These are phyloP conservation scores for Phaonia tiefii DNA, from an alignment of 2,888 invertebrate species.

Conservation along the genomic window DNA sequence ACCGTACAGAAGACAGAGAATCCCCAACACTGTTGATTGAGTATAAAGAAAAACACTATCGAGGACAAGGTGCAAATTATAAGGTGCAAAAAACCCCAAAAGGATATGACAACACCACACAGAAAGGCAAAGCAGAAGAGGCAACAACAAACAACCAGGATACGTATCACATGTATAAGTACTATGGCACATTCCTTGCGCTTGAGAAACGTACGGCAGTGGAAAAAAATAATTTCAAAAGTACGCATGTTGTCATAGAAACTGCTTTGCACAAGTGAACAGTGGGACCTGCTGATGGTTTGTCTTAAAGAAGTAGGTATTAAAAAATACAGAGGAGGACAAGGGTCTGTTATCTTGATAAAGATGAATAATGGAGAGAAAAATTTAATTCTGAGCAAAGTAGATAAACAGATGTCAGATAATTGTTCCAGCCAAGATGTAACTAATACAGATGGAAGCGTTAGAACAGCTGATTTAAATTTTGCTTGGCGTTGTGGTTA, in stretches of 20 bases:
- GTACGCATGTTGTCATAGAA: not conserved
- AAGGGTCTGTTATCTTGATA: no score
- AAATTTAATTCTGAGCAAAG: no score
- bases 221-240: conserved; percentile 13
- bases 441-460: no score
- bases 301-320: no score
- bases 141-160: conserved; percentile 19
- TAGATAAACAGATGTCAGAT: no score
- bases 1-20: not conserved
- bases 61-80: conserved; percentile 63
- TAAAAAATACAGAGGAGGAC: no score
- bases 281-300: not conserved
- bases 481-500: no score
- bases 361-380: no score
- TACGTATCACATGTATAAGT: conserved; percentile 18
- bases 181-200: conserved; percentile 11
- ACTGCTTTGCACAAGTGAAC: conserved; percentile 1
- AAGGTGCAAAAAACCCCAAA: conserved; percentile 40
- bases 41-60: not conserved
- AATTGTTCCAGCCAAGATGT: no score
- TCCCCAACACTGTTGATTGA: not conserved
- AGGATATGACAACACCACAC: conserved; percentile 24
- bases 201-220: not conserved
- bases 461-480: no score
- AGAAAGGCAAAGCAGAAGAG: not conserved